Evolutionary conservation across 2,888 invertebrate genomes (phyloP), one percentile per base, ranked within the genome.

Genomic region (Melolontha melolontha): DNA sequence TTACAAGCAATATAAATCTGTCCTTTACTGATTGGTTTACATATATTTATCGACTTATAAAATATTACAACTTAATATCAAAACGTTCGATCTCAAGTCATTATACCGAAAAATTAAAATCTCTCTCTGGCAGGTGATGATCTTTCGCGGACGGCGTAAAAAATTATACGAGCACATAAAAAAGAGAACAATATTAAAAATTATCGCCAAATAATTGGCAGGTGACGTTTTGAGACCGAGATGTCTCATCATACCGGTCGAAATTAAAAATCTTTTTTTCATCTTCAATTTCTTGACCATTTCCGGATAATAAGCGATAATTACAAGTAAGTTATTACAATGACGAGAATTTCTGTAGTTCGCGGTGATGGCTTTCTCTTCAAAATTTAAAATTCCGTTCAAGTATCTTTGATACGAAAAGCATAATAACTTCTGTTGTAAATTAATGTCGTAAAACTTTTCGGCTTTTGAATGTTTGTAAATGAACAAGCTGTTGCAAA

Each of bases 121-220:
- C 40, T 42, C 42, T 57, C 57, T 49, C 40, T 57, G 65, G 57
- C 66, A 66, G 66, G 66, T 66, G 66, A 66, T 49, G 22, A 44
- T 47, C 39, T 12, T 17, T 6, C 59, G 40, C 27, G 49, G 11
- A 50, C 40, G 10, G n/a, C 22, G 50, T 29, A 50, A 59, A 64
- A 57, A 59, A 66, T 50, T 57, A 62, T 49, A 34, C 11, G 34
- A 14, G 34, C 34, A 34, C 34, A 6, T 34, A 62, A 62, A 62
- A 62, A 59, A 34, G 16, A 34, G 59, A 47, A 47, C 47, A 62
- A 62, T 59, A 57, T 50, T 34, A 66, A 57, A 59, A 66, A 50
- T 66, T 66, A 66, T 66, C 59, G 8, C 49, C 12, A 57, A 50
- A 50, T 66, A 59, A 66, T 62, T 40, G 66, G 66, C 66, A 66